phyloP scores from a whole-genome alignment of 1,140 invertebrate species.

The Thrips palmi region DNA sequence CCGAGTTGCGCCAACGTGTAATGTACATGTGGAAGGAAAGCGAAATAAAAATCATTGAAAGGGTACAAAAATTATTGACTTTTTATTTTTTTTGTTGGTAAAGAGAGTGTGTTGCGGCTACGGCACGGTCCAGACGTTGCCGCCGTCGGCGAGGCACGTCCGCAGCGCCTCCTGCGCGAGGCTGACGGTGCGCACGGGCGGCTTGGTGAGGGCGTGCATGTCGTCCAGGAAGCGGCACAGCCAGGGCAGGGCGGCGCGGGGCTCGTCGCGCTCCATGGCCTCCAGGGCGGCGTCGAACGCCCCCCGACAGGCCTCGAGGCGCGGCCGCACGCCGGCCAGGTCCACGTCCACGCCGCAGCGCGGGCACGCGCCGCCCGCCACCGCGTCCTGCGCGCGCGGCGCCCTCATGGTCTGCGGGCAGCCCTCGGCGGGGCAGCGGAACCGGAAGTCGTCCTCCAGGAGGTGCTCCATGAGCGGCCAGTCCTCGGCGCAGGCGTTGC shows the following conservation, averaged over 20 bases:
- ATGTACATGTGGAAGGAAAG: too few species aligned
- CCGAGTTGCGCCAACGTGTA: too few species aligned
- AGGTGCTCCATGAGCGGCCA: constrained; percentile 53
- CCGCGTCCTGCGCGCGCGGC: neutral
- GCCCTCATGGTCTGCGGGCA: neutral
- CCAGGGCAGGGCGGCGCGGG: neutral
- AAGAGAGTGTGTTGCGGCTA: neutral
- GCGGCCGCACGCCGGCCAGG: neutral
- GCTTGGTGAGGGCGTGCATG: neutral
- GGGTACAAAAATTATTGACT: too few species aligned
- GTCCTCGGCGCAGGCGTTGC: constrained; percentile 50
- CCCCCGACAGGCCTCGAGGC: neutral
- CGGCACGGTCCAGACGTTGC: neutral
- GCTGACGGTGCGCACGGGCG: neutral
- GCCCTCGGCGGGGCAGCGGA: neutral
- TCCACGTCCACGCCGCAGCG: neutral
- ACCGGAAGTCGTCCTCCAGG: constrained; percentile 21
- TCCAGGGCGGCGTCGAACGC: neutral
- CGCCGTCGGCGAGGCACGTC: neutral
- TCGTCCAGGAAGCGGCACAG: neutral
- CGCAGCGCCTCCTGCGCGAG: neutral
- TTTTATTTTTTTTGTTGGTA: neutral
- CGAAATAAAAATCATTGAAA: too few species aligned
- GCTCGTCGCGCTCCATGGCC: neutral
- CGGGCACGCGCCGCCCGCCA: neutral